Conservation (phyloP, 2,113 vertebrate genomes). For the Micromys minutus region DNA sequence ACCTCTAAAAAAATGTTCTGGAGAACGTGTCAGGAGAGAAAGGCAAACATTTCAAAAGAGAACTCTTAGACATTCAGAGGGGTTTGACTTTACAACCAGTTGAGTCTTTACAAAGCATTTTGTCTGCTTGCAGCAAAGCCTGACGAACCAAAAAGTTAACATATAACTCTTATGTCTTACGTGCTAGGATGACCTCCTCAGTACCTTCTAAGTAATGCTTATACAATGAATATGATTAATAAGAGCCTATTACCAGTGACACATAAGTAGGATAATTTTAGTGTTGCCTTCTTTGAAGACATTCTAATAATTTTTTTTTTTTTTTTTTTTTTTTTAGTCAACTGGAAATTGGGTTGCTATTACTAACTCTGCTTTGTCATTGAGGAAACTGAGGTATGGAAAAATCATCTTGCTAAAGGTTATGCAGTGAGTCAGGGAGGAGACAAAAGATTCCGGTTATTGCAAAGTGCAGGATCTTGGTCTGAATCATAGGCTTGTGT, state of each 20-base stretch:
- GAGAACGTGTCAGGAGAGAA: neutral
- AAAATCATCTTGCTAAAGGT: conserved; percentile 68
- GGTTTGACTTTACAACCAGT: conserved; percentile 8
- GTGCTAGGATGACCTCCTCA: neutral
- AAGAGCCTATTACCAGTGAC: neutral
- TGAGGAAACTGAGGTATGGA: conserved; percentile 65
- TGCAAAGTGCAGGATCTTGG: neutral
- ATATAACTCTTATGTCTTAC: conserved; percentile 18
- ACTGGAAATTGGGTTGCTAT: neutral
- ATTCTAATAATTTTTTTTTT: conserved; percentile 18
- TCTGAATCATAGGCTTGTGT: conserved; percentile 55
- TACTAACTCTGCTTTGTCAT: conserved; percentile 56
- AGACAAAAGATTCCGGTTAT: conserved; percentile 25
- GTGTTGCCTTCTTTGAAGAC: conserved; percentile 41
- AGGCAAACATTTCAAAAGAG: neutral
- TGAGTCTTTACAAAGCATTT: conserved; percentile 43
- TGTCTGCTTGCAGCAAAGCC: neutral
- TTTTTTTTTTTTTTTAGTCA: neutral
- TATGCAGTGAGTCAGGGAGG: conserved; percentile 63
- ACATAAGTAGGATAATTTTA: conserved; percentile 15
- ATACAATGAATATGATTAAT: conserved; percentile 32
- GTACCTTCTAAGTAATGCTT: conserved; percentile 38
- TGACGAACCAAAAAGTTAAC: neutral
- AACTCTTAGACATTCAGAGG: conserved; percentile 32
- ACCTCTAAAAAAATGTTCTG: neutral